Evolutionary conservation across 2,113 vertebrate species (phyloP), one percentile per base, ranked within the genome.

Genomic region (Romanogobio albipinnatus): DNA sequence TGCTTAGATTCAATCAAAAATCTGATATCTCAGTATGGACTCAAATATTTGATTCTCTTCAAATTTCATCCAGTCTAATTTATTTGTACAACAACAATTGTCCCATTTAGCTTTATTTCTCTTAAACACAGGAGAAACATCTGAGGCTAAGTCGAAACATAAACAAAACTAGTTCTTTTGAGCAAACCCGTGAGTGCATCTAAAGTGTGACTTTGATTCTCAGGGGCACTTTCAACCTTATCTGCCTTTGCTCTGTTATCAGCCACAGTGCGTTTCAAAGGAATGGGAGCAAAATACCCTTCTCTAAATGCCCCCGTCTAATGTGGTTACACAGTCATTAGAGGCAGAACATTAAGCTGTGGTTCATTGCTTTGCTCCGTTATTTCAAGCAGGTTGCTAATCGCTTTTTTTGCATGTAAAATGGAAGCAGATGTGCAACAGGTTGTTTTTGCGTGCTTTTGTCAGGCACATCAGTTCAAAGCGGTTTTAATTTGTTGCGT

Each of bases 241-340:
- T 82, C 61, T 80, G 24, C 15, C 71, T 79, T 7, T 74, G 66
- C 24, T 33, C 70, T 49, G 33, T 59, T 39, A 62, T 86, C 82
- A 74, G 66, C 76, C 24, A 74, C n/a, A 81, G 15, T 75, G 81
- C 22, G 49, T 58, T 88, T 76, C 19, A 82, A 82, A 85, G 84
- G 82, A 45, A 24, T 71, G 73, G 7, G 19, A 70, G 81, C 36
- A 39, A 80, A 43, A 66, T 77, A 26, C 56, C 84, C 76, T 83
- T 75, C n/a, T 56, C 74, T 70, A 73, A 90, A 91, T 82, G 88
- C 56, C 81, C 84, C 89, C 11, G 84, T 91, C 89, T 90, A 91
- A 86, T 91, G 89, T 90, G 90, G 88, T 93, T 90, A 85, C 88
- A 86, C 91, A 75, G 80, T 86, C 36, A 90, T 91, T 90, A 89